phyloP scores from a whole-genome alignment of 2,797 vertebrate species.

The Poeciliopsis gracilis region DNA sequence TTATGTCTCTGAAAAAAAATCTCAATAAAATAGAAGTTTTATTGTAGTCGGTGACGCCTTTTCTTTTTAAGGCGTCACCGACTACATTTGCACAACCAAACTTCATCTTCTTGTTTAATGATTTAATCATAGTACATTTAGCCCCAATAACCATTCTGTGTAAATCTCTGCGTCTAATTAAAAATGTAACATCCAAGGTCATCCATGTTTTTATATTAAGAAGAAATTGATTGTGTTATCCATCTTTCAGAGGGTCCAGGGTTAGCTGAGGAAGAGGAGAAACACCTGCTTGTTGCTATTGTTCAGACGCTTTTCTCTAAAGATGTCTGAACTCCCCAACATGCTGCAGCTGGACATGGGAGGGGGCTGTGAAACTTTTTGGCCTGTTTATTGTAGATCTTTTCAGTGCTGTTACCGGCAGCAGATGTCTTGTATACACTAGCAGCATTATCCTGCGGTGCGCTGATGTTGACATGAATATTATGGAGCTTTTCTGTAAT shows the following conservation, averaged over 20 bases:
- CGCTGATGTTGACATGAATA: conserved; percentile 37
- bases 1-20: neutral
- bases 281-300: conserved; percentile 69
- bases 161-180: conserved; percentile 52
- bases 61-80: conserved; percentile 13
- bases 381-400: conserved; percentile 75
- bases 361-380: conserved; percentile 60
- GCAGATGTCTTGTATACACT: conserved; percentile 67
- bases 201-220: conserved; percentile 11
- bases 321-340: conserved; percentile 48
- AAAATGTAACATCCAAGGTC: conserved; percentile 32
- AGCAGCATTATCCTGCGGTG: conserved; percentile 45
- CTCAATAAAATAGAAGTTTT: neutral
- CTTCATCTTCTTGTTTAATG: conserved; percentile 9
- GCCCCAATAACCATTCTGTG: neutral
- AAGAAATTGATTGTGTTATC: conserved; percentile 37
- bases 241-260: conserved; percentile 48
- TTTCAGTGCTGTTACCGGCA: conserved; percentile 64
- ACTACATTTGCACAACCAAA: conserved; percentile 21
- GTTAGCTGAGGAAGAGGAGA: conserved; percentile 54
- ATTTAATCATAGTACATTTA: conserved; percentile 15
- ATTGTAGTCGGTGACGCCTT: neutral
- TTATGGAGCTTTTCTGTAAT: conserved; percentile 30
- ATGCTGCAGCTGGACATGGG: conserved; percentile 73
- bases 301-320: conserved; percentile 40